Percentiles rank a stretch among this genome's conserved stretches.
Conservation (phyloP, 2,888 invertebrate species). For the Tupiocoris notatus region DNA sequence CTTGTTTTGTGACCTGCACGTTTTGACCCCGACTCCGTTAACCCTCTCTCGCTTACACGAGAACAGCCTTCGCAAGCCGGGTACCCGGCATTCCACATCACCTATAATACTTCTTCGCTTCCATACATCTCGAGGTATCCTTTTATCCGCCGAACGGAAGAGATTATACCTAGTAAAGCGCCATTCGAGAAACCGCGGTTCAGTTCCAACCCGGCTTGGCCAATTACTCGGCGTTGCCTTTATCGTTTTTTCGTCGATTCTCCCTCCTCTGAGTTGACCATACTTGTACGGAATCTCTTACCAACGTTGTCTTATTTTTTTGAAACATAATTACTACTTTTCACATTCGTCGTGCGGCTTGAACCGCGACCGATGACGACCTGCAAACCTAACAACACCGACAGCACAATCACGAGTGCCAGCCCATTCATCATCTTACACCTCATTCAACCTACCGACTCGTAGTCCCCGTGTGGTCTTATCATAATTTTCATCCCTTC, state of each 20-base stretch:
- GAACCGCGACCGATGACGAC: background rate
- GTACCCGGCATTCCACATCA: background rate
- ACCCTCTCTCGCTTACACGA: slow-evolving; percentile 29
- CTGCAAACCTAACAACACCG: background rate
- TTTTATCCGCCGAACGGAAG: background rate
- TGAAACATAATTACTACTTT: background rate
- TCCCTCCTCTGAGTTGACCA: background rate
- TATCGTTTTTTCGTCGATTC: background rate
- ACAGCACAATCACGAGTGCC: too few relatives aligned
- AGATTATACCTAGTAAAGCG: background rate
- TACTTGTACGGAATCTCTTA: background rate
- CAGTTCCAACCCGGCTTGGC: background rate
- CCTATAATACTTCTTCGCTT: background rate
- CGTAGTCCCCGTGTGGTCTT: background rate
- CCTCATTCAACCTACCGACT: background rate
- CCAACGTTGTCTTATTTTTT: too few relatives aligned
- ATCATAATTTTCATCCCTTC: background rate
- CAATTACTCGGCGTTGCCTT: background rate
- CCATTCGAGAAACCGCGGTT: background rate
- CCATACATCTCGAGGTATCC: background rate
- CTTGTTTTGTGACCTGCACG: slow-evolving; percentile 33
- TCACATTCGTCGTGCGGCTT: slow-evolving; percentile 2
- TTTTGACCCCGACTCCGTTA: slow-evolving; percentile 35
- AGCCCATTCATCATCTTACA: slow-evolving; percentile 8
- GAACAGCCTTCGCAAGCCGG: too few relatives aligned